Evolutionary conservation across 2,888 invertebrate genomes (phyloP).

Genomic region (Cecidostiba fungosa): DNA sequence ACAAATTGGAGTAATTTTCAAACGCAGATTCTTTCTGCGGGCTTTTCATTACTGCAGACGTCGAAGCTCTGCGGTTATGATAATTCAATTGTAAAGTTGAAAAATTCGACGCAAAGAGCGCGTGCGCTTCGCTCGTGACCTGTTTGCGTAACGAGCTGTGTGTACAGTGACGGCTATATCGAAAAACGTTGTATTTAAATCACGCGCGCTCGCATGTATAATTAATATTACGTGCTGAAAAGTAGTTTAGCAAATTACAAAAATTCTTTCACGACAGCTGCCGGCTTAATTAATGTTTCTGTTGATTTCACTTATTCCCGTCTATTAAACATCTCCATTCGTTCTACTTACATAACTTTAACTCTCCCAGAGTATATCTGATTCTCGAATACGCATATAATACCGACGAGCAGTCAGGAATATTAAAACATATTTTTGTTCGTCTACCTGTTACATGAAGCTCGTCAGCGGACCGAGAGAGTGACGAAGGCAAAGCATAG

Average conservation of each 20-base stretch:
- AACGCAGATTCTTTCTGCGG: not conserved
- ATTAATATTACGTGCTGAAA: slow-evolving; percentile 36
- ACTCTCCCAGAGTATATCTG: too few species aligned
- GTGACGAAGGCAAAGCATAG: not conserved
- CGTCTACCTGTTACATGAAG: slow-evolving; percentile 65
- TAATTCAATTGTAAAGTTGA: slow-evolving; percentile 23
- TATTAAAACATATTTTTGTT: slow-evolving; percentile 31
- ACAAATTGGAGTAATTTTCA: not conserved
- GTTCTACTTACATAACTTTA: not conserved
- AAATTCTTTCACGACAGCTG: slow-evolving; percentile 3
- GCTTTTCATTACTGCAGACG: not conserved
- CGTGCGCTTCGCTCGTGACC: slow-evolving; percentile 37
- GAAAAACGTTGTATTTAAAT: slow-evolving; percentile 47
- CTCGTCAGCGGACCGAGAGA: slow-evolving; percentile 28
- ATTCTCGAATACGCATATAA: too few species aligned
- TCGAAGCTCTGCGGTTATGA: slow-evolving; percentile 1
- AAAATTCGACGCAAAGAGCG: slow-evolving; percentile 27
- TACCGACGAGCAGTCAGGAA: too few species aligned
- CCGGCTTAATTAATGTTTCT: slow-evolving; percentile 7
- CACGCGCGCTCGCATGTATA: slow-evolving; percentile 29
- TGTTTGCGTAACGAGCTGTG: slow-evolving; percentile 10
- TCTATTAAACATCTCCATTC: not conserved
- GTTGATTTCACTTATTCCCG: not conserved
- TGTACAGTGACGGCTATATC: not conserved
- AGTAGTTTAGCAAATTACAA: not conserved